These are phyloP conservation scores for Neosilurus hyrtlii DNA, from an alignment of 2,797 vertebrate species.

Conservation along the genomic window DNA sequence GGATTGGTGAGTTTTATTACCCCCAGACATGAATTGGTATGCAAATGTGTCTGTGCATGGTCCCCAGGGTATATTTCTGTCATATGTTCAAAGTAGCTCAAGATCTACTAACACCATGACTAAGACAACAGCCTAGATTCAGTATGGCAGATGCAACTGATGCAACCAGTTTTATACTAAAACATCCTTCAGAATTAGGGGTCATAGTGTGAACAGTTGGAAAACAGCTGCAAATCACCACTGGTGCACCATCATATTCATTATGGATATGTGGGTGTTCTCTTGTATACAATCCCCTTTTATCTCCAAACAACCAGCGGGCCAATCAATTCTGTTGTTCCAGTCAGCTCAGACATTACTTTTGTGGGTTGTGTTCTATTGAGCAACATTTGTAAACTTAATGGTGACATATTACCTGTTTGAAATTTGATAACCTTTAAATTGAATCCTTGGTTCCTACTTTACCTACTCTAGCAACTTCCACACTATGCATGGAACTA, in stretches of 20 bases:
- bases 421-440: background rate
- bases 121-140: background rate
- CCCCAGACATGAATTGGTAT: background rate
- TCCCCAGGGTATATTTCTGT: background rate
- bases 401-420: background rate
- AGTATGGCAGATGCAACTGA: background rate
- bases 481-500: background rate
- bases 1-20: too few species aligned
- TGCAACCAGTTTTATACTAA: background rate
- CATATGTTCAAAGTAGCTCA: background rate
- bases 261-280: too few species aligned
- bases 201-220: background rate
- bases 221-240: background rate
- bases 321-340: background rate
- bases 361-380: background rate
- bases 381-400: too few species aligned
- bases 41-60: background rate
- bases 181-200: background rate
- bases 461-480: background rate
- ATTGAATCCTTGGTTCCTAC: background rate
- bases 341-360: background rate
- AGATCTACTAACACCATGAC: background rate
- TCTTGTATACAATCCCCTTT: background rate
- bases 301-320: background rate
- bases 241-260: background rate